phyloP scores from a whole-genome alignment of 2,888 invertebrate genomes.

The Cabera pusaria region DNA sequence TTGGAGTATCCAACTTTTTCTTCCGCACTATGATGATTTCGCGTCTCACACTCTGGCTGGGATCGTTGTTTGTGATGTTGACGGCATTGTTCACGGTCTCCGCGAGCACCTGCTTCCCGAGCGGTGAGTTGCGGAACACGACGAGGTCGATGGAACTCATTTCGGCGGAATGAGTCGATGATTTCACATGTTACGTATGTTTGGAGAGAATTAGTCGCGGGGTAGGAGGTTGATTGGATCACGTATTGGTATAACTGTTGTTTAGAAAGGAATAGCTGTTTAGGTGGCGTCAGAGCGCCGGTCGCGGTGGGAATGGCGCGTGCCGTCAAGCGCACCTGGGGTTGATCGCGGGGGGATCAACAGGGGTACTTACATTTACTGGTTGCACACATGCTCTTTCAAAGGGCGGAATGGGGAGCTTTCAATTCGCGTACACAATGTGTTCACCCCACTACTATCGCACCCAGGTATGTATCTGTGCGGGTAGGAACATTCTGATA shows the following conservation, averaged over 20 bases:
- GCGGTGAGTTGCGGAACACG: constrained; percentile 83
- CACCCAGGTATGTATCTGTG: constrained; percentile 32
- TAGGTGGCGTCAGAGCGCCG: constrained; percentile 77
- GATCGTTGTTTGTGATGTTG: constrained; percentile 77
- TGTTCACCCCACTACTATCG: constrained; percentile 33
- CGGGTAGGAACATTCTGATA: constrained; percentile 17
- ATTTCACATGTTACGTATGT: constrained; percentile 70
- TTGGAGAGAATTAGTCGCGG: constrained; percentile 56
- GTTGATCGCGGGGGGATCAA: constrained; percentile 76
- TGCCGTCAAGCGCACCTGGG: constrained; percentile 79
- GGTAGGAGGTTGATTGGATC: constrained; percentile 42
- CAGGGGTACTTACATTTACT: constrained; percentile 81
- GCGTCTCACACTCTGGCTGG: constrained; percentile 61
- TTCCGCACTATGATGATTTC: constrained; percentile 83
- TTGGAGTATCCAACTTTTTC: constrained; percentile 68
- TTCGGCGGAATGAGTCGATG: constrained; percentile 57
- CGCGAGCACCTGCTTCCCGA: constrained; percentile 86
- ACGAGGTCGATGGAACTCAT: constrained; percentile 84
- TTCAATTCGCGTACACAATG: constrained; percentile 41
- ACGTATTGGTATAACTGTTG: constrained; percentile 41
- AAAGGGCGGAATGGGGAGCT: constrained; percentile 71
- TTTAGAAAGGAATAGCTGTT: constrained; percentile 44
- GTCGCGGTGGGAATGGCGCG: constrained; percentile 79
- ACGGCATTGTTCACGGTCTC: constrained; percentile 84
- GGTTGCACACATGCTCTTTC: constrained; percentile 79